These are phyloP conservation scores for Deilephila porcellus DNA, from an alignment of 2,888 invertebrate genomes.

Conservation along the genomic window DNA sequence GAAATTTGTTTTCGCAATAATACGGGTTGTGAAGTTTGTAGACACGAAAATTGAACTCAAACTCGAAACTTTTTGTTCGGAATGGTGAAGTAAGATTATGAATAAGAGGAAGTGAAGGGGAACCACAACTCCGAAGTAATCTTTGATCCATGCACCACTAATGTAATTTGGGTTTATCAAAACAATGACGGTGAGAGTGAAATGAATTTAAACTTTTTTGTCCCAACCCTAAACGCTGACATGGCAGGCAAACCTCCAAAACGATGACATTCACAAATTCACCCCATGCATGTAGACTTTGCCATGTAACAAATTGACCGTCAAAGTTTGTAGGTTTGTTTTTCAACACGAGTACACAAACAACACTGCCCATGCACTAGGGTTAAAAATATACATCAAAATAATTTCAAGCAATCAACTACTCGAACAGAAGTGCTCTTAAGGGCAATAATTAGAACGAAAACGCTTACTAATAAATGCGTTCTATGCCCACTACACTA, in stretches of 20 bases:
- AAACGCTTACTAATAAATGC: constrained; percentile 41
- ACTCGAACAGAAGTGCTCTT: not conserved
- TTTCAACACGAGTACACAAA: not conserved
- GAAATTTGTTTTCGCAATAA: constrained; percentile 59
- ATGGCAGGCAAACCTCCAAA: constrained; percentile 48
- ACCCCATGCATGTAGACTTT: constrained; percentile 44
- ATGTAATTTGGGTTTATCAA: not conserved
- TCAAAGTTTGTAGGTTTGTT: not conserved
- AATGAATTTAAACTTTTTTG: not conserved
- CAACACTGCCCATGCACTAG: not conserved
- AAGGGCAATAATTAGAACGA: constrained; percentile 1
- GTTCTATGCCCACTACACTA: constrained; percentile 43
- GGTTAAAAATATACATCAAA: not conserved
- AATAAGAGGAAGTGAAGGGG: constrained; percentile 14
- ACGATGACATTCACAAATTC: constrained; percentile 58
- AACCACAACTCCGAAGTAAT: constrained; percentile 14
- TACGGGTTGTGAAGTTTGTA: constrained; percentile 33
- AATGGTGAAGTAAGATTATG: constrained; percentile 14
- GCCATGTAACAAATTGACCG: not conserved
- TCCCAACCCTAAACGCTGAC: constrained; percentile 47
- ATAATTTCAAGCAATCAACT: not conserved
- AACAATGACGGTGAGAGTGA: constrained; percentile 1
- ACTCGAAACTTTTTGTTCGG: constrained; percentile 19
- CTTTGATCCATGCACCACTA: not conserved
- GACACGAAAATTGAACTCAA: constrained; percentile 27